Evolutionary conservation across 2,113 vertebrate genomes (phyloP), one percentile per base, ranked within the genome.

Genomic region (Anhinga rufa): DNA sequence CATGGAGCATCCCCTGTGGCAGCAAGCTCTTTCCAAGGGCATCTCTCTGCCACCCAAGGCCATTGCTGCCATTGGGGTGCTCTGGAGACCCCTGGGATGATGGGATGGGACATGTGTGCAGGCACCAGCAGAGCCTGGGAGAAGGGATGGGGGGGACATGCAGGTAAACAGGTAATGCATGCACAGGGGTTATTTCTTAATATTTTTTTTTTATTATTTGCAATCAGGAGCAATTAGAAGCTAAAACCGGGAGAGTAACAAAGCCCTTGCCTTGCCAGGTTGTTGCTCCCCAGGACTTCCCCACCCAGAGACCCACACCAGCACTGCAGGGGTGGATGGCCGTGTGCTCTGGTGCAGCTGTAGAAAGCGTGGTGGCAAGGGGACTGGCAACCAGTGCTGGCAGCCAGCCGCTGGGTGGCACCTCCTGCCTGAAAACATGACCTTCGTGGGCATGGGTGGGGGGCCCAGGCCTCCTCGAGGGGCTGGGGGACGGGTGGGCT

Each of bases 401-500:
- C 65, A 91, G 52, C 40, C 49, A 69, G 22, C 36, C 7, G 11
- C 64, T 86, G 60, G 25, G 18, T 42, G 76, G n/a, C 52, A 57
- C 24, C 40, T 85, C 29, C 51, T 81, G 18, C 69, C 72, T 14
- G 4, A 83, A 80, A 78, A 57, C 5, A 10, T 10, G 51, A 9
- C 12, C 12, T 64, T 12, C 3, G 1, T 17, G 20, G n/a, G 38
- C 36, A 12, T 9, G 10, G 24, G 13, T 9, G 7, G 19, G 32
- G 21, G 40, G 4, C 2, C 7, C n/a, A n/a, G 61, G 31, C 7
- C 14, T 38, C 19, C n/a, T n/a, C 4, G 3, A 17, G 17, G 21
- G 6, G 1, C 25, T 48, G 38, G 12, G 14, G 38, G 7, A 14
- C 1, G 0, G 12, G 28, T 2, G 12, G 69, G 31, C 16, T 70